A percentile compares a stretch with the other conserved stretches of the same genome.
Evolutionary conservation across 2,888 invertebrate genomes (phyloP).

Genomic region (Antheraea yamamai): DNA sequence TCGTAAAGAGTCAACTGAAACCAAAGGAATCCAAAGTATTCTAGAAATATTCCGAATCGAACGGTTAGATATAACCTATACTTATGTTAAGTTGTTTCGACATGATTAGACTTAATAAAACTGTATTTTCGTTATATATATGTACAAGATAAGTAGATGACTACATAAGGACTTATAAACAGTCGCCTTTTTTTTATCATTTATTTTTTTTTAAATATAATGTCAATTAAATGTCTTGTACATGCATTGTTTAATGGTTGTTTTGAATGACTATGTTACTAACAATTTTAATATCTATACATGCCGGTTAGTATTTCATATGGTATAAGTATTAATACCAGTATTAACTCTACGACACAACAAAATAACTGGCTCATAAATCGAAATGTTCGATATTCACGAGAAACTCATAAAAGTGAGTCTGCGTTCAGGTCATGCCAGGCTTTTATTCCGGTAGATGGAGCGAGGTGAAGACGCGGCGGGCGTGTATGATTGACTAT

Average conservation of each 20-base stretch:
- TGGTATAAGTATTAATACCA: neutral
- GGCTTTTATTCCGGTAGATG: conserved; percentile 69
- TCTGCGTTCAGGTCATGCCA: conserved; percentile 57
- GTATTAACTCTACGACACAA: conserved; percentile 7
- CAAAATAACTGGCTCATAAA: conserved; percentile 19
- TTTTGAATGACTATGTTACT: neutral
- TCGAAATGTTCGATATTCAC: conserved; percentile 38
- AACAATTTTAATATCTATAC: neutral
- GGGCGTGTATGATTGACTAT: conserved; percentile 58
- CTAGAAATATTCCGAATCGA: no score
- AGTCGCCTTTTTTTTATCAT: neutral
- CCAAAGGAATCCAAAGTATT: no score
- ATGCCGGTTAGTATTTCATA: neutral
- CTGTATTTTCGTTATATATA: no score
- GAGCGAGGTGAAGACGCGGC: conserved; percentile 53
- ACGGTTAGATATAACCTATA: no score
- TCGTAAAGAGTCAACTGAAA: no score
- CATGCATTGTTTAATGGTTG: neutral
- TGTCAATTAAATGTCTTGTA: neutral
- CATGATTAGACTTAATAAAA: no score
- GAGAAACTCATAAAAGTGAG: conserved; percentile 49
- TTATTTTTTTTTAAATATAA: neutral
- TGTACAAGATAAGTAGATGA: no score
- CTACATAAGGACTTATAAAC: neutral
- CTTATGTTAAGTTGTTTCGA: no score